Conservation (phyloP, 2,888 invertebrate species). For the Ennomos fuscantarius region DNA sequence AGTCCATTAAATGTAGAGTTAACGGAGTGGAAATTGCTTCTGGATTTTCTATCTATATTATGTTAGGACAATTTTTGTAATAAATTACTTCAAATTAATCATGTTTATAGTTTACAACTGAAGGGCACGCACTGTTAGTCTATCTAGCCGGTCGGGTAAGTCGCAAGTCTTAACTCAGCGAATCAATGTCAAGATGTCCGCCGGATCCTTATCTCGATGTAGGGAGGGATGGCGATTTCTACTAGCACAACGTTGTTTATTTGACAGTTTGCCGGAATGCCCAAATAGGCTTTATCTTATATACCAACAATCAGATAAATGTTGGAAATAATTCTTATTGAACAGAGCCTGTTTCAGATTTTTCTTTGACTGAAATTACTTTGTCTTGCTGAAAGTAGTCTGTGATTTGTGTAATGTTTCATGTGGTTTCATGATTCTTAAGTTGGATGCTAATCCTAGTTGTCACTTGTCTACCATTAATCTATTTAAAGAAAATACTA, state of each 20-base stretch:
- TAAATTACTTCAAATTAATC: conserved; percentile 49
- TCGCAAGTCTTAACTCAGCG: conserved; percentile 41
- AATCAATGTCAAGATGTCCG: conserved; percentile 54
- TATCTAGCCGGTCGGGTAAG: conserved; percentile 51
- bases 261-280: conserved; percentile 30
- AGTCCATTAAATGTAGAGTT: conserved; percentile 19
- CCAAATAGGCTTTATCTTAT: conserved; percentile 24
- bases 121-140: conserved; percentile 54
- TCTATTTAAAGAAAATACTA: too few species aligned
- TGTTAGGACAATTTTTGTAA: conserved; percentile 53
- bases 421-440: too few species aligned
- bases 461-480: too few species aligned
- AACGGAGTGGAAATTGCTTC: conserved; percentile 41
- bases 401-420: too few species aligned
- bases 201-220: conserved; percentile 39
- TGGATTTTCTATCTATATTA: conserved; percentile 40
- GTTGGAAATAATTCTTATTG: conserved; percentile 1
- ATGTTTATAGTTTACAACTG: conserved; percentile 54
- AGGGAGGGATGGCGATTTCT: conserved; percentile 36
- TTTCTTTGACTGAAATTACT: too few species aligned
- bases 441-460: too few species aligned
- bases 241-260: conserved; percentile 26
- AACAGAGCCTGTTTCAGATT: too few species aligned
- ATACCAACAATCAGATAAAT: conserved; percentile 31
- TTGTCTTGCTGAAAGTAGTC: too few species aligned